These are phyloP conservation scores for Caenorhabditis japonica DNA, from an alignment of 2,888 invertebrate genomes.

Conservation along the genomic window DNA sequence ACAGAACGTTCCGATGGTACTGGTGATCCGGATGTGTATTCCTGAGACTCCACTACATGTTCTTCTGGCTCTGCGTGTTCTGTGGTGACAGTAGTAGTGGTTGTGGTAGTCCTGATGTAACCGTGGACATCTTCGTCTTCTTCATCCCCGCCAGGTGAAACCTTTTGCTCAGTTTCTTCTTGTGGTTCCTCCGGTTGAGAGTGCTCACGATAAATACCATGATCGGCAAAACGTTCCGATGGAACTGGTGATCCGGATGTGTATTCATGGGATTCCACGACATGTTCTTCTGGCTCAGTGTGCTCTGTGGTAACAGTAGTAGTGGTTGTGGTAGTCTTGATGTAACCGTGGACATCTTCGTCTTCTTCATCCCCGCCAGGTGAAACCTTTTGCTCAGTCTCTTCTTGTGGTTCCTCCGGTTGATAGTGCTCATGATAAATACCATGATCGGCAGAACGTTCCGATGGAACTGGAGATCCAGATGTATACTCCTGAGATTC, in stretches of 20 bases:
- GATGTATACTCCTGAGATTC: conserved; percentile 14
- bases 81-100: conserved; percentile 25
- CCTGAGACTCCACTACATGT: neutral
- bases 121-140: conserved; percentile 8
- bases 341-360: conserved; percentile 9
- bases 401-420: conserved; percentile 10
- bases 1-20: conserved; percentile 17
- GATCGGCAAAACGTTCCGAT: conserved; percentile 15
- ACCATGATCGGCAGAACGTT: no score
- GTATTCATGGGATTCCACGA: conserved; percentile 10
- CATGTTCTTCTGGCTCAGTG: conserved; percentile 6
- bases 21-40: conserved; percentile 1
- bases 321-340: conserved; percentile 31
- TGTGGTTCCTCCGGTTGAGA: no score
- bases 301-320: conserved; percentile 7
- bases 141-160: conserved; percentile 17
- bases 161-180: conserved; percentile 15
- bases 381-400: conserved; percentile 4
- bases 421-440: no score
- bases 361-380: conserved; percentile 15
- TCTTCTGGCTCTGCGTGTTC: conserved; percentile 32
- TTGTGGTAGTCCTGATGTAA: conserved; percentile 27
- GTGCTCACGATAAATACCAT: no score
- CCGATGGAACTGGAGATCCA: conserved; percentile 23
- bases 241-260: neutral